Conservation (phyloP, 1,140 invertebrate species). For the Plutomurus gul region DNA sequence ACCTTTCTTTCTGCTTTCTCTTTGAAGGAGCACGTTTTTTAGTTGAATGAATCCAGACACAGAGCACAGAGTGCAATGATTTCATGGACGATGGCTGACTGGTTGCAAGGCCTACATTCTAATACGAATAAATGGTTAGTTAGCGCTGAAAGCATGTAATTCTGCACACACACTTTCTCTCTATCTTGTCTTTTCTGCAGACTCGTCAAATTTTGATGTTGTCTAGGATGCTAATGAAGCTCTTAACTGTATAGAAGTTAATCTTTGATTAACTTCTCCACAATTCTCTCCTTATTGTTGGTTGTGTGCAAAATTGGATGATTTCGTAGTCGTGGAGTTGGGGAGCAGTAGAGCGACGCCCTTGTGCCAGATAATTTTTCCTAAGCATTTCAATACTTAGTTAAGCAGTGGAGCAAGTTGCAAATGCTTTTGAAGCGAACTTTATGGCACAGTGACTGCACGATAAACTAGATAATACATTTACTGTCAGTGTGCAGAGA, state of each 20-base stretch:
- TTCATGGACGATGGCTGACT: too few relatives aligned
- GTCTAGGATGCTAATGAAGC: background rate
- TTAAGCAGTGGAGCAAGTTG: background rate
- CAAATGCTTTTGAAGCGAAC: too few relatives aligned
- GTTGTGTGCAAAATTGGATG: background rate
- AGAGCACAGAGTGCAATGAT: too few relatives aligned
- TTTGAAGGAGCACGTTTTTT: too few relatives aligned
- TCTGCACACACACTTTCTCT: too few relatives aligned
- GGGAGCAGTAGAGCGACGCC: background rate
- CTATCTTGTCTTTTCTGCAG: background rate
- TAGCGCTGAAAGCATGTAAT: slow-evolving; percentile 16
- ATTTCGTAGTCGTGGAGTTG: background rate
- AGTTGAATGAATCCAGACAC: too few relatives aligned
- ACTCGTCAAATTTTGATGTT: background rate
- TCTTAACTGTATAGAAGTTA: background rate
- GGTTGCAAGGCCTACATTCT: too few relatives aligned
- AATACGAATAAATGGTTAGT: background rate
- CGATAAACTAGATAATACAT: too few relatives aligned
- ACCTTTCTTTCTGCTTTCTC: too few relatives aligned
- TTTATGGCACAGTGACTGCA: too few relatives aligned
- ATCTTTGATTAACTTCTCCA: background rate
- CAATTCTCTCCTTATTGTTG: too few relatives aligned
- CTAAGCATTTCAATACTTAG: background rate
- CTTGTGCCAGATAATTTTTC: background rate
- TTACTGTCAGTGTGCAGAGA: too few relatives aligned